These are phyloP conservation scores for Turritopsis dohrnii DNA, from an alignment of 30 jellyfish, hydroid and myxozoan species.

Conservation along the genomic window DNA sequence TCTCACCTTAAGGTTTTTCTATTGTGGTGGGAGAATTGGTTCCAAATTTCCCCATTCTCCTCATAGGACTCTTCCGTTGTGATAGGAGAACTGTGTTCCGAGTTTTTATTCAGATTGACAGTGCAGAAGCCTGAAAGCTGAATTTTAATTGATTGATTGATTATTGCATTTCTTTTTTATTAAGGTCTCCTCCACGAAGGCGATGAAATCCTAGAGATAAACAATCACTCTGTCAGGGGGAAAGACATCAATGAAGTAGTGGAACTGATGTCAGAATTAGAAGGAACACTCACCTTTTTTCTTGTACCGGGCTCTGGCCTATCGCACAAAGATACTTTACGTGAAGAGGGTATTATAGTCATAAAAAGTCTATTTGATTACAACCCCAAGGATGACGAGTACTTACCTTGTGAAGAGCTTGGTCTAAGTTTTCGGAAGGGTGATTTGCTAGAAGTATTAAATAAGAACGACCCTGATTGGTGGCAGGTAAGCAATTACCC, in stretches of 20 bases:
- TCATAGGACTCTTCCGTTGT: too few species aligned
- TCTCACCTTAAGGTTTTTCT: too few species aligned
- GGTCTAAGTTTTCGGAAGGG: constrained; percentile 86
- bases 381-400: constrained; percentile 77
- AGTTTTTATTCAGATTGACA: too few species aligned
- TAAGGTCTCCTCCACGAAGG: constrained; percentile 92
- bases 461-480: constrained; percentile 91
- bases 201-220: constrained; percentile 93
- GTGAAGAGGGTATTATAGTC: constrained; percentile 43
- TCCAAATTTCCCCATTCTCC: too few species aligned
- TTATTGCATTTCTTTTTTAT: neutral
- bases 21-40: too few species aligned
- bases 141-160: neutral
- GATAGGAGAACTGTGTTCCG: too few species aligned
- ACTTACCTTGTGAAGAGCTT: constrained; percentile 84
- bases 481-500: constrained; percentile 79
- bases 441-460: constrained; percentile 65
- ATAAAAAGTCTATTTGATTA: constrained; percentile 86
- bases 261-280: constrained; percentile 80
- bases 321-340: constrained; percentile 36
- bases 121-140: too few species aligned
- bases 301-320: constrained; percentile 66
- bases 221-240: constrained; percentile 82
- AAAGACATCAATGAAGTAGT: constrained; percentile 82
- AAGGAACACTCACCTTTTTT: constrained; percentile 82